Evolutionary conservation across 2,113 vertebrate species (phyloP), one percentile per base, ranked within the genome.

Genomic region (Pavo muticus): DNA sequence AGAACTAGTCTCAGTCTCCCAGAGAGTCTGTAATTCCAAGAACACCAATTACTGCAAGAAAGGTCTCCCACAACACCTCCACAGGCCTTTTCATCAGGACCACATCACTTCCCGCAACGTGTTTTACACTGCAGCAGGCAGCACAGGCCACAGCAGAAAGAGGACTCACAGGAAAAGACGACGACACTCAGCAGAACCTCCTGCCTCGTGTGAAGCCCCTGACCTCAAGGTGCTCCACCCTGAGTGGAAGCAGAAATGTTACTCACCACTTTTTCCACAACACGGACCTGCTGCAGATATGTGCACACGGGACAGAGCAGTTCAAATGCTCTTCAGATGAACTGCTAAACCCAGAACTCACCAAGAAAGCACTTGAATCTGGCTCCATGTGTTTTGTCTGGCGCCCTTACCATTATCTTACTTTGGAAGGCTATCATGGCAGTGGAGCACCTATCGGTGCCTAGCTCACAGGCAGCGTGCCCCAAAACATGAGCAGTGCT

Each of bases 221-320:
- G 61, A 30, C 21, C 52, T 47, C 73, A 52, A 14, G 23, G 48
- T 0, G 0, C 84, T 93, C 63, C 70, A 56, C 39, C 57, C 87
- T 42, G 45, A 0, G 0, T 32, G 30, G 45, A 60, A 77, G 54
- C 24, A 67, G 56, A 35, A 69, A 64, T 0, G 0, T 56, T 27
- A 47, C 37, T 92, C 60, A 74, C 16, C 12, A 4, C 1, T 18
- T 69, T 45, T 32, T 37, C 68, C 42, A 11, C 69, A 54, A 21
- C 48, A 24, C 1, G 5, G 15, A 40, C 21, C 76, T 71, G 44
- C 81, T 61, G 59, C 78, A 85, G 48, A 73, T 47, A 71, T 9
- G 10, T 0, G 5, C 3, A 9, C 32, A 56, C 24, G 35, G 30
- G 44, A 45, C 39, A 61, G 14, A 68, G 3, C 64, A 83, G 37